phyloP scores from a whole-genome alignment of 2,888 invertebrate species.

The Mylabris sibirica region DNA sequence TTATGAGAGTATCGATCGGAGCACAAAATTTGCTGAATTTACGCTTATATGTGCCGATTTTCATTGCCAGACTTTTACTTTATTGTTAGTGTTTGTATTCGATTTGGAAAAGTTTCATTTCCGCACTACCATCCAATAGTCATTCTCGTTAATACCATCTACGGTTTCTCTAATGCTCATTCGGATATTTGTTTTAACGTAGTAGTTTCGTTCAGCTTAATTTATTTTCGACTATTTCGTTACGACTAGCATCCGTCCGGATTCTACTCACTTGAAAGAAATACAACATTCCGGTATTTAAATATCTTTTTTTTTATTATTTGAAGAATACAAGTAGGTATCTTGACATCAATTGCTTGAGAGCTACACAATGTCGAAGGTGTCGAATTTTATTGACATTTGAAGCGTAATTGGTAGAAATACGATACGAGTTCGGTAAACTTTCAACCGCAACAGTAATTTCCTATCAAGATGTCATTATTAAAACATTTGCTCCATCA shows the following conservation, averaged over 20 bases:
- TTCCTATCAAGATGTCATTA: background rate
- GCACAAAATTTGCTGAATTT: background rate
- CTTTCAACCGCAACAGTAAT: background rate
- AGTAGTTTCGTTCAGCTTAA: background rate
- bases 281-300: background rate
- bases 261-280: too few relatives aligned
- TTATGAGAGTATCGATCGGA: conserved; percentile 5
- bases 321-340: background rate
- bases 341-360: background rate
- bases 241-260: too few relatives aligned
- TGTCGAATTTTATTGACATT: conserved; percentile 10
- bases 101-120: conserved; percentile 9
- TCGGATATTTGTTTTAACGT: background rate
- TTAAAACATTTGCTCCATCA: conserved; percentile 3
- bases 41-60: background rate
- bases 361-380: background rate
- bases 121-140: conserved; percentile 4
- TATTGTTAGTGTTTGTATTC: background rate
- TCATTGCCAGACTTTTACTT: background rate
- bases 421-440: background rate
- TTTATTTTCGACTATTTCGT: conserved; percentile 10
- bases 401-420: conserved; percentile 6
- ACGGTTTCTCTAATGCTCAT: background rate
- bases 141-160: background rate
- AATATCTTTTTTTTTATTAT: background rate